Evolutionary conservation across 2,888 invertebrate species (phyloP).

Genomic region (Lacanobia wlatinum): DNA sequence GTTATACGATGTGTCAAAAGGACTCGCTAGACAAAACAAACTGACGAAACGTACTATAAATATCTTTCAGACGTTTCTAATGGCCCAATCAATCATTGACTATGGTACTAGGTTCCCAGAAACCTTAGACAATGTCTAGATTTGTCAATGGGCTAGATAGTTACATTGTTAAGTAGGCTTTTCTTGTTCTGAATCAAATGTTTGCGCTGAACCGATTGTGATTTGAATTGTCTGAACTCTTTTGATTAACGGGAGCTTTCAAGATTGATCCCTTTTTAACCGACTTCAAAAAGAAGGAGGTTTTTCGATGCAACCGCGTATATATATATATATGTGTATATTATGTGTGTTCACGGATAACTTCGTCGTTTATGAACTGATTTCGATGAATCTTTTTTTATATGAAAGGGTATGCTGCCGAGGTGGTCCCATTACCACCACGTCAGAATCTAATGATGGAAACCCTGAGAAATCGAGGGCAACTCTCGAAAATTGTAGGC

Average conservation of each 20-base stretch:
- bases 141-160: slow-evolving; percentile 19
- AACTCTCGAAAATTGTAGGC: no score
- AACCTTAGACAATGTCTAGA: slow-evolving; percentile 7
- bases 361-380: no score
- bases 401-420: no score
- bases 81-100: slow-evolving; percentile 28
- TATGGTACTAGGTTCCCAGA: slow-evolving; percentile 30
- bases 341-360: no score
- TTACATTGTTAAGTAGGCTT: neutral
- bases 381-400: no score
- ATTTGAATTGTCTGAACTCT: neutral
- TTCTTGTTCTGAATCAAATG: neutral
- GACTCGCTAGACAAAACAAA: slow-evolving; percentile 22
- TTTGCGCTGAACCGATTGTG: neutral
- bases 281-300: no score
- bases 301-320: no score
- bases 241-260: neutral
- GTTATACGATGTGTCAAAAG: slow-evolving; percentile 31
- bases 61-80: slow-evolving; percentile 24
- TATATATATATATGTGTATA: no score
- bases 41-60: slow-evolving; percentile 21
- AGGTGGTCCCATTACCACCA: no score
- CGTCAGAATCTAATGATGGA: no score
- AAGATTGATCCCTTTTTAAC: no score
- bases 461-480: no score